phyloP scores from a whole-genome alignment of 2,888 invertebrate genomes.

The Dryocosmus kuriphilus region DNA sequence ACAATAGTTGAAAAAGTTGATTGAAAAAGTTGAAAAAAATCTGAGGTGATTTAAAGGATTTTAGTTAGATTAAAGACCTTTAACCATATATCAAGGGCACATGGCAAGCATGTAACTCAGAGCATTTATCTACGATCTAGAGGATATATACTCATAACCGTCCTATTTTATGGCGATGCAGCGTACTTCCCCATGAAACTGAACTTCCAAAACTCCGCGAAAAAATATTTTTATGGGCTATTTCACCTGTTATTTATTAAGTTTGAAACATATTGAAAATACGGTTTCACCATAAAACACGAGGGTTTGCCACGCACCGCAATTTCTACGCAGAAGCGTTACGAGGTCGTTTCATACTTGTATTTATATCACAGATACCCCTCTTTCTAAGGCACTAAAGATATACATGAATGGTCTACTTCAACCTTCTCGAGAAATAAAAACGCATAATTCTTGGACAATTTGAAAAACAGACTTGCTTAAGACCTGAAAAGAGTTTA shows the following conservation, averaged over 20 bases:
- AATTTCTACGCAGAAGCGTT: background rate
- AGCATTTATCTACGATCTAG: background rate
- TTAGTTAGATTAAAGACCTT: background rate
- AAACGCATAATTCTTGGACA: too few relatives aligned
- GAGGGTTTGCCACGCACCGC: background rate
- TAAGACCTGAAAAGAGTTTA: background rate
- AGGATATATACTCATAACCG: constrained; percentile 2
- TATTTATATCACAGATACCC: constrained; percentile 6
- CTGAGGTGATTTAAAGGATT: background rate
- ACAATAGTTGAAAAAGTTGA: too few relatives aligned
- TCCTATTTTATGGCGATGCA: background rate
- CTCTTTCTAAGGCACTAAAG: background rate
- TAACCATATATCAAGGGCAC: too few relatives aligned
- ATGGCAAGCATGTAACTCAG: background rate
- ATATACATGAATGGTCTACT: background rate
- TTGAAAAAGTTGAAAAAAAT: too few relatives aligned
- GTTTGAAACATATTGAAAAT: constrained; percentile 17
- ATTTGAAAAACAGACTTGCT: background rate
- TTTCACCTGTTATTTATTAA: background rate
- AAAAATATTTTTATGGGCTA: constrained; percentile 13
- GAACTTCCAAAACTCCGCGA: constrained; percentile 4
- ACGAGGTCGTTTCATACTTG: background rate
- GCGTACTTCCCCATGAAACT: background rate
- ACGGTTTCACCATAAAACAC: background rate
- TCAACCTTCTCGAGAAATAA: background rate